Conservation (phyloP, 1,140 invertebrate genomes). For the Orchesella cincta region DNA sequence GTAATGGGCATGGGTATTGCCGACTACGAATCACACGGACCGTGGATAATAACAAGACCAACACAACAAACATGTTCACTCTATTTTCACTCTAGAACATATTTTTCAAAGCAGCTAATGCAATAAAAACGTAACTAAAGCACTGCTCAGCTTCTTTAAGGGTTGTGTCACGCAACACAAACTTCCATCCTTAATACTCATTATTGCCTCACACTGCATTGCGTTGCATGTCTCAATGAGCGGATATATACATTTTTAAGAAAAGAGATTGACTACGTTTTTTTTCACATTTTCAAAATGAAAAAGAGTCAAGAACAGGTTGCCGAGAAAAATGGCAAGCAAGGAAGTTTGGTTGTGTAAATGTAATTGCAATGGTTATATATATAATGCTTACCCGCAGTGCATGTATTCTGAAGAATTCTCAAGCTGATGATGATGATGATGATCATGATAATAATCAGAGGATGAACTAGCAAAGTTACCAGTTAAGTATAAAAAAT, state of each 20-base stretch:
- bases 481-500: not conserved
- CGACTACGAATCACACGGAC: constrained; percentile 2
- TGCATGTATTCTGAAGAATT: not conserved
- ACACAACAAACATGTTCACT: constrained; percentile 25
- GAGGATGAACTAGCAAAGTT: not conserved
- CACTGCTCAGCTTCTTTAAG: not conserved
- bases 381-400: constrained; percentile 14
- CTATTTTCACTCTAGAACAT: not conserved
- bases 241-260: constrained; percentile 6
- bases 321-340: not conserved
- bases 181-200: not conserved
- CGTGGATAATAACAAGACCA: constrained; percentile 5
- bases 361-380: not conserved
- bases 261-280: not conserved
- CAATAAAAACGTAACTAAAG: not conserved
- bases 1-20: not conserved
- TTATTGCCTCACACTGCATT: not conserved
- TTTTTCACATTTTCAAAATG: not conserved
- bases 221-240: constrained; percentile 5
- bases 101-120: not conserved
- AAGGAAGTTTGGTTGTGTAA: constrained; percentile 8
- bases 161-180: constrained; percentile 19
- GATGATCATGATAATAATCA: not conserved
- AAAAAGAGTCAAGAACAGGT: constrained; percentile 22
- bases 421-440: constrained; percentile 5